These are phyloP conservation scores for Gastrophysa polygoni DNA, from an alignment of 2,888 invertebrate species.

Conservation along the genomic window DNA sequence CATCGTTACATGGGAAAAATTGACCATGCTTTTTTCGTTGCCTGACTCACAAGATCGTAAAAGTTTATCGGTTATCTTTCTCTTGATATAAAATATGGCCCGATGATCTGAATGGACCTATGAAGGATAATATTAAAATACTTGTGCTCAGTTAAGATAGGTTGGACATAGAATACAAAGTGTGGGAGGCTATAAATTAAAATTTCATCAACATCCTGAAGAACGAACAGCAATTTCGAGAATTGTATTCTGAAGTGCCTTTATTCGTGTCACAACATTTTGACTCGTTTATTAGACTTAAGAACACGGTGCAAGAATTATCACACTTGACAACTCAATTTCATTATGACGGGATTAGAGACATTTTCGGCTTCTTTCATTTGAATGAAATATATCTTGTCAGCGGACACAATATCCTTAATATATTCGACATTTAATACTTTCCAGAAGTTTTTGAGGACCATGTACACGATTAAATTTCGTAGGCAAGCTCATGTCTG, in stretches of 20 bases:
- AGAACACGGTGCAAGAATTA: slow-evolving; percentile 25
- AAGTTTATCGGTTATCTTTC: too few relatives aligned
- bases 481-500: slow-evolving; percentile 23
- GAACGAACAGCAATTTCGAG: slow-evolving; percentile 23
- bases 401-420: neutral
- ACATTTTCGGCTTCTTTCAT: slow-evolving; percentile 7
- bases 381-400: neutral
- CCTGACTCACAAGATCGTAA: too few relatives aligned
- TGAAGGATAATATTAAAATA: neutral
- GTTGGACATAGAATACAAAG: slow-evolving; percentile 11
- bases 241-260: slow-evolving; percentile 29
- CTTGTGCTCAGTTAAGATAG: slow-evolving; percentile 21
- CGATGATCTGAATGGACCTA: too few relatives aligned
- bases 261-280: slow-evolving; percentile 44
- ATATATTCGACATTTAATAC: neutral
- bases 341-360: slow-evolving; percentile 29
- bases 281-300: slow-evolving; percentile 48
- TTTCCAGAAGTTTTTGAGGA: neutral
- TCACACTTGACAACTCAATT: slow-evolving; percentile 38
- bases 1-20: too few relatives aligned
- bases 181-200: slow-evolving; percentile 27
- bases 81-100: too few relatives aligned
- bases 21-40: too few relatives aligned
- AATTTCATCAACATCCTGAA: slow-evolving; percentile 29
- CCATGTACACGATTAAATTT: slow-evolving; percentile 23